A percentile compares a stretch with the other conserved stretches of the same genome.
Evolutionary conservation across 1,140 invertebrate genomes (phyloP).

Genomic region (Holotrichia oblita): DNA sequence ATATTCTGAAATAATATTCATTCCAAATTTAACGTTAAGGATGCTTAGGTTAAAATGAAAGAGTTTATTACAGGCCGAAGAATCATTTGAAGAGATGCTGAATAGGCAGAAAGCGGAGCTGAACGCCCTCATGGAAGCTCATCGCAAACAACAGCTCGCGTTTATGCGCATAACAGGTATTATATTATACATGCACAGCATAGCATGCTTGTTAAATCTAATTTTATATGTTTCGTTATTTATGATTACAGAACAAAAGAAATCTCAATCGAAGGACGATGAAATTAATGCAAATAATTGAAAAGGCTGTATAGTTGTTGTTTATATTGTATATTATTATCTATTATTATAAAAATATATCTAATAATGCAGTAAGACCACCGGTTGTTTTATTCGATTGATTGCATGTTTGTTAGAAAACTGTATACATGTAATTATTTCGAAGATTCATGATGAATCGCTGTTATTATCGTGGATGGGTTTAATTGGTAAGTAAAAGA

Average conservation of each 20-base stretch:
- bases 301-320: slow-evolving; percentile 47
- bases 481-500: too few relatives aligned
- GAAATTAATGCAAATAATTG: slow-evolving; percentile 40
- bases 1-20: not conserved
- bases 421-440: too few relatives aligned
- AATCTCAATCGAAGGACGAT: slow-evolving; percentile 32
- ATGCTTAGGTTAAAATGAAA: not conserved
- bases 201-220: not conserved
- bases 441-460: too few relatives aligned
- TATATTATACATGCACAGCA: too few relatives aligned
- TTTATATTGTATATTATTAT: slow-evolving; percentile 46
- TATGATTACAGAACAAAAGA: slow-evolving; percentile 33
- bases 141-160: slow-evolving; percentile 60
- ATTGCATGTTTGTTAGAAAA: too few relatives aligned
- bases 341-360: slow-evolving; percentile 29
- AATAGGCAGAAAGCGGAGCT: slow-evolving; percentile 61
- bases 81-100: slow-evolving; percentile 61
- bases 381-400: not conserved
- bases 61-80: slow-evolving; percentile 46
- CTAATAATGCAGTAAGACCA: slow-evolving; percentile 21
- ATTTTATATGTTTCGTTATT: not conserved
- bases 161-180: slow-evolving; percentile 54
- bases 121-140: slow-evolving; percentile 60
- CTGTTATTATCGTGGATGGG: too few relatives aligned
- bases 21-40: not conserved